Percentiles rank a stretch among this genome's conserved stretches.
These are phyloP conservation scores for Stratiomys singularior DNA, from an alignment of 2,888 invertebrate genomes.

Conservation along the genomic window DNA sequence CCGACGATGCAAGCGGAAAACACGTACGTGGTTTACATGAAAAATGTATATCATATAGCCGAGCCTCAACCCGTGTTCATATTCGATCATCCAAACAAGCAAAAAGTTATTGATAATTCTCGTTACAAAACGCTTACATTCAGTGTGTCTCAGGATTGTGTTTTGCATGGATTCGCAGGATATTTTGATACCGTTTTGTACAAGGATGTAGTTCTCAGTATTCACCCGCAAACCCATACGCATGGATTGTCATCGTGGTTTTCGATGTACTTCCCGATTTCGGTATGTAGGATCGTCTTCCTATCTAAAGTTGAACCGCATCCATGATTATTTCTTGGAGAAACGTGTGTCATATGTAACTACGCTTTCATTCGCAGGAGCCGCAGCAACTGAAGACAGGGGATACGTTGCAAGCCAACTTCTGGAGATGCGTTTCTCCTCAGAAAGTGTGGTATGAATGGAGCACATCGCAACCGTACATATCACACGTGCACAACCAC, in stretches of 20 bases:
- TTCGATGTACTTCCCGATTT: slow-evolving; percentile 92
- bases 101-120: slow-evolving; percentile 74
- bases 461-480: slow-evolving; percentile 68
- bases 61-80: slow-evolving; percentile 73
- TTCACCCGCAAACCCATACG: slow-evolving; percentile 88
- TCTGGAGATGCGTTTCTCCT: slow-evolving; percentile 84
- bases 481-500: slow-evolving; percentile 60
- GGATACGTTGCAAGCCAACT: slow-evolving; percentile 79
- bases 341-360: no score
- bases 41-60: slow-evolving; percentile 67
- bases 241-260: slow-evolving; percentile 98
- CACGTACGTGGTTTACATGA: slow-evolving; percentile 87
- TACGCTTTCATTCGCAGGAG: slow-evolving; percentile 56
- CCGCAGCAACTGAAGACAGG: slow-evolving; percentile 72
- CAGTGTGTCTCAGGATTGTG: slow-evolving; percentile 76
- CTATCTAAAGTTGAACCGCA: background rate
- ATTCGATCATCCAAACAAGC: slow-evolving; percentile 90
- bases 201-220: slow-evolving; percentile 86
- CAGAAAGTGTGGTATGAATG: slow-evolving; percentile 98
- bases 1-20: slow-evolving; percentile 71
- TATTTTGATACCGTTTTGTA: slow-evolving; percentile 93
- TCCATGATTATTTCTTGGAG: background rate
- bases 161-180: slow-evolving; percentile 94
- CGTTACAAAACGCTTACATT: slow-evolving; percentile 78
- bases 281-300: slow-evolving; percentile 67